Percentiles rank a stretch among this genome's conserved stretches.
These are phyloP conservation scores for Hypotaenidia philippensis DNA, from an alignment of 2,797 vertebrate genomes.

Conservation along the genomic window DNA sequence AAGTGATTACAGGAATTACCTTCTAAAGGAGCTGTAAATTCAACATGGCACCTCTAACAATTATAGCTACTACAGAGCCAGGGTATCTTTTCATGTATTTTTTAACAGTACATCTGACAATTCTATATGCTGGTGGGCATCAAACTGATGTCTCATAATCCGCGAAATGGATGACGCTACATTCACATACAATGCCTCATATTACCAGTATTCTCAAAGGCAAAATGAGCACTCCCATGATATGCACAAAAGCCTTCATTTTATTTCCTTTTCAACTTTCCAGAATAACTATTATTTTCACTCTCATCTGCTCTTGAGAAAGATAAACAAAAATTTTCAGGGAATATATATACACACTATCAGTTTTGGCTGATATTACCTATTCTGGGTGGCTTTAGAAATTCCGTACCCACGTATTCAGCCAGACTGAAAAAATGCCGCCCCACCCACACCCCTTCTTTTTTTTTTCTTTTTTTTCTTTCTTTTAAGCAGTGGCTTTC, in stretches of 20 bases:
- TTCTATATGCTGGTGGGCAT: neutral
- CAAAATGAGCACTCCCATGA: neutral
- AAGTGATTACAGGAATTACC: neutral
- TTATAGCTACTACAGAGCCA: neutral
- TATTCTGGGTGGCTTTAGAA: neutral
- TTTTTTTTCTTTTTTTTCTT: no score
- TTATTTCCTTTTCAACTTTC: neutral
- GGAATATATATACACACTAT: neutral
- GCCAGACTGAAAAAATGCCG: neutral
- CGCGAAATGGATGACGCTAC: neutral
- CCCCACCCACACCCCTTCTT: no score
- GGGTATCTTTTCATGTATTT: neutral
- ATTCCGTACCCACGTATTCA: neutral
- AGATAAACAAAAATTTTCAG: neutral
- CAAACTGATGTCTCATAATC: constrained; percentile 13
- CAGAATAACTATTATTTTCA: neutral
- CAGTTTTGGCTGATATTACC: neutral
- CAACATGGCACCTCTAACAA: neutral
- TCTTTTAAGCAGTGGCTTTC: neutral
- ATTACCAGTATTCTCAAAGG: constrained; percentile 6
- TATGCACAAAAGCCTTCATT: neutral
- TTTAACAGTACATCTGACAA: neutral
- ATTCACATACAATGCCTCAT: neutral
- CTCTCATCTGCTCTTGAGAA: neutral
- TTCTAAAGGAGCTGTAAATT: constrained; percentile 40